Evolutionary conservation across 2,113 vertebrate species (phyloP), one percentile per base, ranked within the genome.

Genomic region (Acanthisitta chloris): DNA sequence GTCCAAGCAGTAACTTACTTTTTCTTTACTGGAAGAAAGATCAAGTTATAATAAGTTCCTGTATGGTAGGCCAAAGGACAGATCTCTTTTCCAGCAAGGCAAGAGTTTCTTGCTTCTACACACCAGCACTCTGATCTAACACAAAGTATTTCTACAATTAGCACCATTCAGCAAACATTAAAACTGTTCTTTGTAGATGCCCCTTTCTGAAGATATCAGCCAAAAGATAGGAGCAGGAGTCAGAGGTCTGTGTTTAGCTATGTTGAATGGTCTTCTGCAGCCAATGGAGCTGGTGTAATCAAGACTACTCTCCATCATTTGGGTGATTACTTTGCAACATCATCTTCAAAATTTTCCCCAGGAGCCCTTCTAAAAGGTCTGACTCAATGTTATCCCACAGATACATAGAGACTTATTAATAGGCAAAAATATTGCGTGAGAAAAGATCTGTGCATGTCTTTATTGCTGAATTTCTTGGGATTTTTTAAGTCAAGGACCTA

Each of bases 41-140:
- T 33, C n/a, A 79, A 69, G 54, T 66, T 78, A 84, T 73, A 95
- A 94, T 55, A 96, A 96, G 78, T 92, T 92, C 91, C n/a, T 71
- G 16, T 70, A 81, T 34, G 81, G 21, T 21, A 76, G 77, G 40
- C 51, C 70, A 55, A 81, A 81, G n/a, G 46, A 88, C 24, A 90
- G 29, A 72, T 54, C 51, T 92, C 42, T 87, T 93, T 93, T 83
- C 74, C 20, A 17, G 54, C 43, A n/a, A 24, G 54, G 21, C 10
- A 86, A 77, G 38, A 49, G 2, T 42, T 81, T 49, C 58, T 58
- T 5, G 2, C 61, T 88, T 46, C 67, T 87, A 31, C 14, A 58
- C 45, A 89, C 92, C 70, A 87, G n/a, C 33, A 70, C 34, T 36
- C 45, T 36, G 45, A 62, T 40, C 16, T 49, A 91, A 77, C 17